A percentile compares a stretch with the other conserved stretches of the same genome.
phyloP scores from a whole-genome alignment of 2,797 vertebrate genomes.

The Morus bassanus region DNA sequence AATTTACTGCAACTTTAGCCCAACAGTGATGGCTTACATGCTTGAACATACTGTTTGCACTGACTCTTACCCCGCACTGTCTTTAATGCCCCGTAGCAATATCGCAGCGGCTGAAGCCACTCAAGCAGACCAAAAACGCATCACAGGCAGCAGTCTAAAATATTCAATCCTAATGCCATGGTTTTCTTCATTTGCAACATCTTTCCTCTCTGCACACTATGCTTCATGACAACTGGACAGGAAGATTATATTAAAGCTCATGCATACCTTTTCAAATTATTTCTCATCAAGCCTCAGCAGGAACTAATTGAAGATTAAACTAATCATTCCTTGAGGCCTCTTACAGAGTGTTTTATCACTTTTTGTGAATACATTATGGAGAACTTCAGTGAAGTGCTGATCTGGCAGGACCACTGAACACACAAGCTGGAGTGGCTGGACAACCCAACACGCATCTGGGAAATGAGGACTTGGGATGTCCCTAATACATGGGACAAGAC shows the following conservation, averaged over 20 bases:
- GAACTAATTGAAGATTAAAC: conserved; percentile 58
- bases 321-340: conserved; percentile 46
- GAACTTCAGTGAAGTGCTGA: neutral
- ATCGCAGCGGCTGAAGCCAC: neutral
- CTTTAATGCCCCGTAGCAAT: neutral
- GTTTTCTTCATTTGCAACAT: neutral
- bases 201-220: neutral
- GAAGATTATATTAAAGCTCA: neutral
- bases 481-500: neutral
- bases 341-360: neutral
- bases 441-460: neutral
- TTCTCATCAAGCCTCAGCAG: conserved; percentile 49
- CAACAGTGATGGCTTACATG: neutral
- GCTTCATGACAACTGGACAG: neutral
- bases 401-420: neutral
- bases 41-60: neutral
- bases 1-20: neutral
- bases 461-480: neutral
- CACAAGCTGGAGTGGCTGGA: neutral
- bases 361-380: neutral
- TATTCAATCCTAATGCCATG: neutral
- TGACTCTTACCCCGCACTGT: neutral
- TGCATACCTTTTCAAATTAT: conserved; percentile 20
- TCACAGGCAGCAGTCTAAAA: neutral
- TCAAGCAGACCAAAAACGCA: neutral